Evolutionary conservation across 2,113 vertebrate species (phyloP).

Genomic region (Crotalus horridus): DNA sequence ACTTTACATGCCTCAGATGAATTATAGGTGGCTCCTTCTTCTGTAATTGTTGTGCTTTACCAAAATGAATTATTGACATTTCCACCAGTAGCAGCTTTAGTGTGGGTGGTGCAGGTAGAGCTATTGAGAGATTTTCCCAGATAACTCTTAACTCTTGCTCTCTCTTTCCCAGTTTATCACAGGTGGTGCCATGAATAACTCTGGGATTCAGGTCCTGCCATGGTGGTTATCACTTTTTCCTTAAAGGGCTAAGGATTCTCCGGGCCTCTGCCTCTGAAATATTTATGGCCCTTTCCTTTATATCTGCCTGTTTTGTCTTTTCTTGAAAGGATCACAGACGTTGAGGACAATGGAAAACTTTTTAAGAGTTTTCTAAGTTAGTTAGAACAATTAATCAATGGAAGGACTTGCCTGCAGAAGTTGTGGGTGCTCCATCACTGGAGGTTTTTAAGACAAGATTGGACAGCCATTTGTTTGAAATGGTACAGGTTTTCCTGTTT

Average conservation of each 20-base stretch:
- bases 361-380: background rate
- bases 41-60: constrained; percentile 11
- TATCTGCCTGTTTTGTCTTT: background rate
- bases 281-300: constrained; percentile 13
- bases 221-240: constrained; percentile 5
- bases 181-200: background rate
- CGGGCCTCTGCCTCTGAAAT: background rate
- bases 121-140: constrained; percentile 8
- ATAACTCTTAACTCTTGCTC: constrained; percentile 2
- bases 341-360: background rate
- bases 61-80: constrained; percentile 8
- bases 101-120: background rate
- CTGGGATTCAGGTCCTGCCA: background rate
- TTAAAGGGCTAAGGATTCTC: constrained; percentile 23
- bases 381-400: background rate
- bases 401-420: background rate
- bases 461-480: background rate
- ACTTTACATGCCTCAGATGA: background rate
- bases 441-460: background rate
- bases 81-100: constrained; percentile 1
- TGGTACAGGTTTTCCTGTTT: background rate
- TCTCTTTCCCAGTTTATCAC: constrained; percentile 5
- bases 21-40: constrained; percentile 13
- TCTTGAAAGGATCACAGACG: background rate
- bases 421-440: background rate